Evolutionary conservation across 2,113 vertebrate genomes (phyloP).

Genomic region (Hippocampus guttulatus): DNA sequence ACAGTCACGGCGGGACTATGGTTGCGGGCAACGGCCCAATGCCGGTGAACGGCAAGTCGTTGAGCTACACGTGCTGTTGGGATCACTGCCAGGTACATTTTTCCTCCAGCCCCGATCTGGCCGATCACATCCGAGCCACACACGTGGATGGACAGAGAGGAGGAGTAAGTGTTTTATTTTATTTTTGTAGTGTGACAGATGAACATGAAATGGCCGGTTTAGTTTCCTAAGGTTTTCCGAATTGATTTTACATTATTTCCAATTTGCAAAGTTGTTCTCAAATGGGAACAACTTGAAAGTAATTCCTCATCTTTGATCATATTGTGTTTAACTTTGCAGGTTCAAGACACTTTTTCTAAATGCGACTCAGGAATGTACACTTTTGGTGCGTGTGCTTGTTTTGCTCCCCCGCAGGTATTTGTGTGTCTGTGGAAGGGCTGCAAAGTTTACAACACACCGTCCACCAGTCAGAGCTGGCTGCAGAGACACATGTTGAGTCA

Average conservation of each 20-base stretch:
- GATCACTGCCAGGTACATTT: conserved; percentile 91
- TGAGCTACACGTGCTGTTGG: conserved; percentile 93
- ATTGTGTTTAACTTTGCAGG: too few relatives aligned
- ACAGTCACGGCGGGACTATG: conserved; percentile 74
- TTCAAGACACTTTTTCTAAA: too few relatives aligned
- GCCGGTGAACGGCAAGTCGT: conserved; percentile 75
- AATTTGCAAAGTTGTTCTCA: too few relatives aligned
- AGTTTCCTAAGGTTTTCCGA: too few relatives aligned
- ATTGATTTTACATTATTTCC: too few relatives aligned
- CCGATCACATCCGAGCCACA: conserved; percentile 89
- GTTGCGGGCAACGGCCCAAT: conserved; percentile 28
- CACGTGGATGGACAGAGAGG: conserved; percentile 94
- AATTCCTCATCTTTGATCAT: too few relatives aligned
- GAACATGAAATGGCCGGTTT: too few relatives aligned
- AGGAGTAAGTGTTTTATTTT: conserved; percentile 75
- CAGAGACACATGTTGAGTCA: conserved; percentile 98
- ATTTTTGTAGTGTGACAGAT: background rate
- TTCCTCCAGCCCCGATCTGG: conserved; percentile 91
- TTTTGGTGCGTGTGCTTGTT: conserved; percentile 11
- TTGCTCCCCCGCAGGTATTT: conserved; percentile 79
- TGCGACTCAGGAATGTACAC: too few relatives aligned
- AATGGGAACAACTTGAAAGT: too few relatives aligned
- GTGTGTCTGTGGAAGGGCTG: conserved; percentile 99
- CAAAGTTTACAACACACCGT: conserved; percentile 98
- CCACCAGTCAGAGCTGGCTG: conserved; percentile 98